Percentiles rank a stretch among this genome's conserved stretches.
These are phyloP conservation scores for Drosophila atroscutellata DNA, from an alignment of 2,888 invertebrate genomes.

Conservation along the genomic window DNA sequence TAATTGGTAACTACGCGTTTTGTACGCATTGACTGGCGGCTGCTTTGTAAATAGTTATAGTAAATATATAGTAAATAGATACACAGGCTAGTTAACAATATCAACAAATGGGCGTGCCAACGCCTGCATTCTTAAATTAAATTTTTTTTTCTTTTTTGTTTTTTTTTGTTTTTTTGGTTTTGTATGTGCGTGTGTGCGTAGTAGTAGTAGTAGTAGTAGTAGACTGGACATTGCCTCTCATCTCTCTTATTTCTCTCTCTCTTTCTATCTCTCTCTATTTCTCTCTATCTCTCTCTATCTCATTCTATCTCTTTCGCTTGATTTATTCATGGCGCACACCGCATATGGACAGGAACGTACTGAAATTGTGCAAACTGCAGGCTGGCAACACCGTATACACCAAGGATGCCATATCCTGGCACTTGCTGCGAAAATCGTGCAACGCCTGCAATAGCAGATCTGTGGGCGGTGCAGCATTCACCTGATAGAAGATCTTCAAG, in stretches of 20 bases:
- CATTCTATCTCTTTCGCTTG: not conserved
- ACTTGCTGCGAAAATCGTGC: slow-evolving; percentile 85
- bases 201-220: not conserved
- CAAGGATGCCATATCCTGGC: slow-evolving; percentile 86
- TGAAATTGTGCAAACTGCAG: slow-evolving; percentile 91
- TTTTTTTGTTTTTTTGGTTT: not conserved
- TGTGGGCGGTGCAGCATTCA: slow-evolving; percentile 86
- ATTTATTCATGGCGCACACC: slow-evolving; percentile 90
- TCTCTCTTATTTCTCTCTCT: slow-evolving; percentile 22
- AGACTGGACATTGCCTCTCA: slow-evolving; percentile 29
- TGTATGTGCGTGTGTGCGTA: slow-evolving; percentile 18
- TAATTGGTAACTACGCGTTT: slow-evolving; percentile 33
- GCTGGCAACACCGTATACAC: slow-evolving; percentile 92
- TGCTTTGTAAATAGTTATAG: slow-evolving; percentile 59
- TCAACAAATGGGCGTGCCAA: slow-evolving; percentile 59
- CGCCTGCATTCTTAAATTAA: slow-evolving; percentile 50
- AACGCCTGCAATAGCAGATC: slow-evolving; percentile 85
- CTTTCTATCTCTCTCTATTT: slow-evolving; percentile 1
- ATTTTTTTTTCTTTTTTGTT: not conserved
- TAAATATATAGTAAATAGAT: slow-evolving; percentile 56
- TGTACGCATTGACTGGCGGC: slow-evolving; percentile 35
- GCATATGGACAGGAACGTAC: slow-evolving; percentile 93
- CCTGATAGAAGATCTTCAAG: slow-evolving; percentile 92
- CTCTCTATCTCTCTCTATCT: slow-evolving; percentile 3
- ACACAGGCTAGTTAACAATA: slow-evolving; percentile 73